Conservation (phyloP, 2,888 invertebrate species). For the Muscina levida region DNA sequence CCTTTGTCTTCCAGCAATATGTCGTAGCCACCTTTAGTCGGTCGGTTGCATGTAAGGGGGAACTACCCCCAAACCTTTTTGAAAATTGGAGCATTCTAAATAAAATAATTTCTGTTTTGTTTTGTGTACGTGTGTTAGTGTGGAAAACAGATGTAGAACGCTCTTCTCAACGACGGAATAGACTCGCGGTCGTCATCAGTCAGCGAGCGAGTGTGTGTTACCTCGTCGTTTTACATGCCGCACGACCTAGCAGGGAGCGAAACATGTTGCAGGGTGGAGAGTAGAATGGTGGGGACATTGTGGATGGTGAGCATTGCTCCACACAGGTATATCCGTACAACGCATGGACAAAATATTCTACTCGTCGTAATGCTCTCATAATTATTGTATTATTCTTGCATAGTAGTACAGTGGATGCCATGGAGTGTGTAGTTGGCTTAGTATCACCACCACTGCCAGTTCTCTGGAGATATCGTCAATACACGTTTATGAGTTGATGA, state of each 20-base stretch:
- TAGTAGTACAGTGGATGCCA: background rate
- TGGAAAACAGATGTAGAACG: conserved; percentile 41
- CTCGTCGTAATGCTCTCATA: background rate
- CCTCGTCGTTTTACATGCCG: background rate
- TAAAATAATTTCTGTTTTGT: background rate
- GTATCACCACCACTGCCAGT: conserved; percentile 22
- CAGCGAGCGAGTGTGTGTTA: background rate
- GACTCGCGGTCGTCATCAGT: conserved; percentile 23
- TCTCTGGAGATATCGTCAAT: conserved; percentile 34
- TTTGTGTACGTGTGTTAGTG: conserved; percentile 33
- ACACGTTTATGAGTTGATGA: conserved; percentile 17
- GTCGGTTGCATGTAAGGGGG: background rate
- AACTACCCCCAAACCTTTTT: conserved; percentile 35
- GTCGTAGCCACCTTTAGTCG: background rate
- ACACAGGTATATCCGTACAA: conserved; percentile 5
- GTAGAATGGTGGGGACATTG: background rate
- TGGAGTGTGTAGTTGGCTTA: too few relatives aligned
- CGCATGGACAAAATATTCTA: conserved; percentile 2
- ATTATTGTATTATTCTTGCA: conserved; percentile 4
- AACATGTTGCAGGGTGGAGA: background rate
- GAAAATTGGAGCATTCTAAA: conserved; percentile 36
- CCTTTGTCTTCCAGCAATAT: background rate
- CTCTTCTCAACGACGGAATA: conserved; percentile 18
- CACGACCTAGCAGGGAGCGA: background rate
- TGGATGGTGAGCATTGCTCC: background rate